A percentile compares a stretch with the other conserved stretches of the same genome.
phyloP scores from a whole-genome alignment of 2,888 invertebrate genomes.

The Allacma fusca region DNA sequence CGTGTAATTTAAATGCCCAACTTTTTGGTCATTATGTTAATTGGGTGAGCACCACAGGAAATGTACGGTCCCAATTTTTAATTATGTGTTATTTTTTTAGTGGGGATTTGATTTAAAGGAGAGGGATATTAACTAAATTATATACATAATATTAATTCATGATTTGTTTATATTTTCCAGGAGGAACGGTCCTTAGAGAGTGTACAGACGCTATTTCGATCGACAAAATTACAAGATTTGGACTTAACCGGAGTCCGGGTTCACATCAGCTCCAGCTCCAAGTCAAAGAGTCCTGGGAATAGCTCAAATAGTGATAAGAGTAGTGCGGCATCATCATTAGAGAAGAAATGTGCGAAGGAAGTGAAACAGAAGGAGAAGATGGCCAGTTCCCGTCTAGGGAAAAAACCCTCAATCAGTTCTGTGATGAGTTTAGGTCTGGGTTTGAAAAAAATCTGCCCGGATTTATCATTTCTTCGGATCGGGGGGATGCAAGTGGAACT shows the following conservation, averaged over 20 bases:
- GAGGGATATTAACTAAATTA: not conserved
- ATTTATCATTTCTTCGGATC: conserved; percentile 57
- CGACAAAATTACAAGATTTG: conserved; percentile 68
- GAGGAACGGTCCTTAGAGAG: conserved; percentile 67
- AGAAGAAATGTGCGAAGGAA: conserved; percentile 41
- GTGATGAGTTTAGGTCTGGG: conserved; percentile 48
- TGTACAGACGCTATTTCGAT: conserved; percentile 67
- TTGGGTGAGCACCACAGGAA: too few relatives aligned
- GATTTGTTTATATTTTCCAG: conserved; percentile 61
- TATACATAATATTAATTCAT: conserved; percentile 31
- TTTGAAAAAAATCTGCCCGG: conserved; percentile 51
- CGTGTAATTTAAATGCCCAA: too few relatives aligned
- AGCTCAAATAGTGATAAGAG: conserved; percentile 40
- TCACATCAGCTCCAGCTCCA: conserved; percentile 63
- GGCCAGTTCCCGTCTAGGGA: conserved; percentile 8
- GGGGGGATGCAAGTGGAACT: conserved; percentile 57
- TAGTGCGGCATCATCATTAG: conserved; percentile 32
- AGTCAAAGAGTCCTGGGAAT: conserved; percentile 25
- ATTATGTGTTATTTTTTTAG: too few relatives aligned
- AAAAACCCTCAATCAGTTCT: conserved; percentile 48
- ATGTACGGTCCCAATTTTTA: too few relatives aligned
- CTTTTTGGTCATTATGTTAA: too few relatives aligned
- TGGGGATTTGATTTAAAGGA: too few relatives aligned
- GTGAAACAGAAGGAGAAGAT: conserved; percentile 40
- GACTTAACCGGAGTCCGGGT: conserved; percentile 68